Percentiles rank a stretch among this genome's conserved stretches.
These are phyloP conservation scores for Hydrozoanthus gracilis DNA, from an alignment of 92 coral and sea anemone genomes.

Conservation along the genomic window DNA sequence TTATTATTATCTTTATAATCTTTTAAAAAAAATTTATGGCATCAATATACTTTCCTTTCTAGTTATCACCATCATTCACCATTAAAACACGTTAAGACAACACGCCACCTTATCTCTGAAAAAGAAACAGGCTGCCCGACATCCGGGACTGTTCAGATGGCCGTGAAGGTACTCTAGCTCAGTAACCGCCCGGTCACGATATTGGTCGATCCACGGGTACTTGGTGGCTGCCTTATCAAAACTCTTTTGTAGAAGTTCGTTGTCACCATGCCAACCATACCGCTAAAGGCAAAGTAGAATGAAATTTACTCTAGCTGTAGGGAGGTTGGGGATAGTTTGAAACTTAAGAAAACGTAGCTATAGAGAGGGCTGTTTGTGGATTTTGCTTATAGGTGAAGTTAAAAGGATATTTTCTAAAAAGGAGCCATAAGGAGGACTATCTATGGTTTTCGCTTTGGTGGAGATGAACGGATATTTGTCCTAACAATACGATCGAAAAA, in stretches of 20 bases:
- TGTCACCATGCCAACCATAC: constrained; percentile 96
- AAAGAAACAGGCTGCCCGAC: constrained; percentile 91
- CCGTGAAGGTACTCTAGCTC: constrained; percentile 95
- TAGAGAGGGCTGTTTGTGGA: no score
- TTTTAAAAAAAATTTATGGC: no score
- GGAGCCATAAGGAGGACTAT: no score
- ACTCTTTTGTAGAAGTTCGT: constrained; percentile 84
- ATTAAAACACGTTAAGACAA: neutral
- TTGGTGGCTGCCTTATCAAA: constrained; percentile 87
- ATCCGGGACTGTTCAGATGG: constrained; percentile 87
- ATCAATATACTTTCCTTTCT: no score
- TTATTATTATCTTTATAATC: no score
- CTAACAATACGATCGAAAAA: no score
- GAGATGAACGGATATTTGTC: no score
- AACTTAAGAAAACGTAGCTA: no score
- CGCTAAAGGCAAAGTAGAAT: constrained; percentile 50
- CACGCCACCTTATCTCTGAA: constrained; percentile 87
- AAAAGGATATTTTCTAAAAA: no score
- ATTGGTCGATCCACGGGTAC: constrained; percentile 86
- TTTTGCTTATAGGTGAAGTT: no score
- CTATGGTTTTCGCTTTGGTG: no score
- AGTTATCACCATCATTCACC: no score
- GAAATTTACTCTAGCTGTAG: neutral
- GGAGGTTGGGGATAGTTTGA: neutral
- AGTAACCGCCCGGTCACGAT: constrained; percentile 85